These are phyloP conservation scores for Anoura caudifer DNA, from an alignment of 2,113 vertebrate genomes.

Conservation along the genomic window DNA sequence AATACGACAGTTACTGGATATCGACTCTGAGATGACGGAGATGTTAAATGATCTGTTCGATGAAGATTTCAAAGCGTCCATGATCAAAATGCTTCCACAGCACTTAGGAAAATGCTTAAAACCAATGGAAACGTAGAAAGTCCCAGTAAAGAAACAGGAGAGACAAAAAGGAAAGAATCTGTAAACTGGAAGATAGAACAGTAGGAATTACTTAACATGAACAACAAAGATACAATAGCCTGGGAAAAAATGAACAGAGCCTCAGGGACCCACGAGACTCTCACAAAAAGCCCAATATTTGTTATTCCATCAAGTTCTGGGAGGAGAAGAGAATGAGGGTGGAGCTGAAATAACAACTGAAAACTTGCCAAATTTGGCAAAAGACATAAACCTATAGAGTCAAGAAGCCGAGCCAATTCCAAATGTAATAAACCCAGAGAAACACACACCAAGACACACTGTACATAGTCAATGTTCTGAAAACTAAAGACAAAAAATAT, in stretches of 20 bases:
- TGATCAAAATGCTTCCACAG: background rate
- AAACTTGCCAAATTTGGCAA: background rate
- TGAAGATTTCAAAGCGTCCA: background rate
- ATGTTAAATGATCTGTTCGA: background rate
- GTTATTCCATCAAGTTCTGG: background rate
- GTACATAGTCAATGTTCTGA: background rate
- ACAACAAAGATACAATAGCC: background rate
- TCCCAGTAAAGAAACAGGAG: background rate
- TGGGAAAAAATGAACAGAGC: background rate
- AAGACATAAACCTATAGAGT: background rate
- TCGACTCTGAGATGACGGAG: background rate
- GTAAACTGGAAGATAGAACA: background rate
- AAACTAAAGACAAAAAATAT: background rate
- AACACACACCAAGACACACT: background rate
- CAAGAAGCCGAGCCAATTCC: background rate
- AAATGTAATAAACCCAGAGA: background rate
- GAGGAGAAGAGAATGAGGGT: background rate
- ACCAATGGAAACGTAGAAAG: background rate
- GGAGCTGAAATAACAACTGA: background rate
- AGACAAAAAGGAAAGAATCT: background rate
- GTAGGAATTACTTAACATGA: background rate
- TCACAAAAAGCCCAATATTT: background rate
- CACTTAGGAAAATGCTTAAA: background rate
- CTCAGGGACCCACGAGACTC: fast-evolving
- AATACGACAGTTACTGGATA: background rate